Conservation (phyloP, 2,888 invertebrate species). For the Mythimna impura region DNA sequence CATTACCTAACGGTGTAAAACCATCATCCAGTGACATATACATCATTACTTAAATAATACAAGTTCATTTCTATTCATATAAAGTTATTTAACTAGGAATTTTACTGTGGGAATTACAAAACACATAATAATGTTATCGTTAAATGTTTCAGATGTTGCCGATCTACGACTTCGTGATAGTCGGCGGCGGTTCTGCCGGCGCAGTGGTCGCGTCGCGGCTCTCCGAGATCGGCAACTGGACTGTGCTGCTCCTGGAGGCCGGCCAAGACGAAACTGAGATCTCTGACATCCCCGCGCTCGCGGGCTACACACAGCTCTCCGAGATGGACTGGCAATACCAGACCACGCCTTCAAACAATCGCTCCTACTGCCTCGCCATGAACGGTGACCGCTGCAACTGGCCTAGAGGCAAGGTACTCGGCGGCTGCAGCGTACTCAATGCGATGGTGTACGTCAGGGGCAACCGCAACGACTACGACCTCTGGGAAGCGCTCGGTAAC, state of each 20-base stretch:
- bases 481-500: constrained; percentile 96
- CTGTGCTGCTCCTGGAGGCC: constrained; percentile 95
- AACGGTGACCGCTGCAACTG: constrained; percentile 96
- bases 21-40: too few species aligned
- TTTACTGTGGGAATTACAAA: not conserved
- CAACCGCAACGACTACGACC: constrained; percentile 96
- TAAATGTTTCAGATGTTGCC: constrained; percentile 92
- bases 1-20: too few species aligned
- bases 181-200: constrained; percentile 97
- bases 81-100: not conserved
- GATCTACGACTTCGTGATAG: constrained; percentile 96
- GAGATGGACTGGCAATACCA: constrained; percentile 98
- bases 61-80: not conserved
- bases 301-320: constrained; percentile 95
- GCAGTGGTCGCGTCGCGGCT: constrained; percentile 96
- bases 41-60: not conserved
- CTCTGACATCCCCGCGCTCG: constrained; percentile 96
- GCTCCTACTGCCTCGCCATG: constrained; percentile 97
- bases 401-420: constrained; percentile 97
- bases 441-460: constrained; percentile 98
- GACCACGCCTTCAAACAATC: constrained; percentile 94
- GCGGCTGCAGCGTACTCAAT: constrained; percentile 96
- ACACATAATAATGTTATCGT: constrained; percentile 1
- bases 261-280: constrained; percentile 97
- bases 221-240: constrained; percentile 95